Percentiles rank a stretch among this genome's conserved stretches.
phyloP scores from a whole-genome alignment of 2,888 invertebrate species.

The Incurvaria masculella region DNA sequence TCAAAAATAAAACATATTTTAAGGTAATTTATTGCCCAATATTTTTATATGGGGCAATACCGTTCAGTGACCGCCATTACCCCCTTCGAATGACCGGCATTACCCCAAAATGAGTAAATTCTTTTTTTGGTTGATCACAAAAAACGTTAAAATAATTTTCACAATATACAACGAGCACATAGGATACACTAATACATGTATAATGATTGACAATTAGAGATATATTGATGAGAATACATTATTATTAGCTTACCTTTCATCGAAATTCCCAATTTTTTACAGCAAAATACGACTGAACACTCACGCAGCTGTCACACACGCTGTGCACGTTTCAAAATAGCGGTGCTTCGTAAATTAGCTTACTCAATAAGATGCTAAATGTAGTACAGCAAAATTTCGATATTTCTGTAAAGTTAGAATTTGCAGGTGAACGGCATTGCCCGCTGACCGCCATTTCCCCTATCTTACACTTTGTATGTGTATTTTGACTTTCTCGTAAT shows the following conservation, averaged over 20 bases:
- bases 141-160: constrained; percentile 4
- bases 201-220: constrained; percentile 3
- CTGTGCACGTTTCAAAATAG: background rate
- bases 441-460: constrained; percentile 12
- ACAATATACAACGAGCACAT: constrained; percentile 4
- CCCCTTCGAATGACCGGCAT: constrained; percentile 9
- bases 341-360: constrained; percentile 5
- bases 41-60: constrained; percentile 8
- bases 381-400: background rate
- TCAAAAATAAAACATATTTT: background rate
- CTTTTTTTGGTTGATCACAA: background rate
- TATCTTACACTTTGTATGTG: background rate
- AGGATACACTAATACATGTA: constrained; percentile 3
- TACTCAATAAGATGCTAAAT: too few species aligned
- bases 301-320: background rate
- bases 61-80: constrained; percentile 11
- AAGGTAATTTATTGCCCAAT: background rate
- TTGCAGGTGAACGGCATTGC: constrained; percentile 8
- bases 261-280: constrained; percentile 7
- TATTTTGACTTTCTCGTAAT: too few species aligned
- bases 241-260: constrained; percentile 8
- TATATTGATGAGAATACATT: background rate
- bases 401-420: background rate
- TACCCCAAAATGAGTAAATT: constrained; percentile 5
- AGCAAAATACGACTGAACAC: constrained; percentile 4